phyloP scores from a whole-genome alignment of 2,113 vertebrate species.

The Sceloporus undulatus region DNA sequence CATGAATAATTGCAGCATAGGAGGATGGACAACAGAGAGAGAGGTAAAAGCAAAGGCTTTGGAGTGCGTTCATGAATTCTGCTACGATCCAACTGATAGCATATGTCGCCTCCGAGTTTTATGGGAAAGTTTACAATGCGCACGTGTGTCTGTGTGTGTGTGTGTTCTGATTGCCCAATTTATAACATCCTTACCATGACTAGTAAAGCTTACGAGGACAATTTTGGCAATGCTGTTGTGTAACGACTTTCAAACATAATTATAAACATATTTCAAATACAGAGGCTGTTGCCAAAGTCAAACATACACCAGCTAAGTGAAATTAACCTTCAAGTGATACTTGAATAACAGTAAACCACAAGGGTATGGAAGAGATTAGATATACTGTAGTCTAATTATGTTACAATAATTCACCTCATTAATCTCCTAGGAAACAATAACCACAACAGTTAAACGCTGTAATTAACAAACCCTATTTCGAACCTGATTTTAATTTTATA shows the following conservation, averaged over 20 bases:
- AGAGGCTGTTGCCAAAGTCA: slow-evolving; percentile 76
- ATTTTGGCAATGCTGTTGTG: slow-evolving; percentile 65
- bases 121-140: background rate
- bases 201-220: slow-evolving; percentile 28
- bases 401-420: slow-evolving; percentile 85
- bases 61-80: background rate
- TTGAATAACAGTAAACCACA: slow-evolving; percentile 75
- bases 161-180: slow-evolving; percentile 23
- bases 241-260: slow-evolving; percentile 79
- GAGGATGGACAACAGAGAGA: background rate
- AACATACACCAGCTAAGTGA: slow-evolving; percentile 76
- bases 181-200: slow-evolving; percentile 47
- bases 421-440: slow-evolving; percentile 85
- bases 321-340: slow-evolving; percentile 83
- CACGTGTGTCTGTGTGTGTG: accelerated
- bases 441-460: slow-evolving; percentile 80
- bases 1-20: slow-evolving; percentile 2
- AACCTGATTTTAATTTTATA: slow-evolving; percentile 80
- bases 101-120: slow-evolving; percentile 18
- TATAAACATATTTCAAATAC: slow-evolving; percentile 77
- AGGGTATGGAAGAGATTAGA: slow-evolving; percentile 80
- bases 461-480: slow-evolving; percentile 81
- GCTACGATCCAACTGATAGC: background rate
- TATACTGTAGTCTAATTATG: slow-evolving; percentile 79
- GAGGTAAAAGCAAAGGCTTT: background rate